A percentile compares a stretch with the other conserved stretches of the same genome.
These are phyloP conservation scores for Odocoileus hemionus DNA, from an alignment of 2,113 vertebrate genomes.

Conservation along the genomic window DNA sequence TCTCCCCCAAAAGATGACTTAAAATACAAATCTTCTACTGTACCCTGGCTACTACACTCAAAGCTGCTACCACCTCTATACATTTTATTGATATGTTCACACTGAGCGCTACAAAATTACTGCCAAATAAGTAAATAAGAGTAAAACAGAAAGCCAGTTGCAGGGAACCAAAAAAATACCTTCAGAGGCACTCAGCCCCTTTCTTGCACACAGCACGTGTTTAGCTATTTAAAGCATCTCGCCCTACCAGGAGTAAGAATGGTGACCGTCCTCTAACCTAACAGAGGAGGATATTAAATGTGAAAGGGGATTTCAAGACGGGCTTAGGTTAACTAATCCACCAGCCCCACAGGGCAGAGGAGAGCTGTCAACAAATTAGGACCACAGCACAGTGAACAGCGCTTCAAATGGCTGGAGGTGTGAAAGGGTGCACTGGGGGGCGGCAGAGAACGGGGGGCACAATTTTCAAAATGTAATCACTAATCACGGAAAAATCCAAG, in stretches of 20 bases:
- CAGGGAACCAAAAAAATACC: background rate
- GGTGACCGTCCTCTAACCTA: background rate
- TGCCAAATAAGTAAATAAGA: background rate
- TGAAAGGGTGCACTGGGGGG: background rate
- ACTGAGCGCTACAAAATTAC: background rate
- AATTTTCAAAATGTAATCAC: background rate
- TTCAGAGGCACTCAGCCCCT: background rate
- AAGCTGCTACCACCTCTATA: background rate
- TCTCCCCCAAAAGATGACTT: background rate
- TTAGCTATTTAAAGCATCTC: background rate
- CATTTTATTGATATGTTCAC: background rate
- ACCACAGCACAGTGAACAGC: background rate
- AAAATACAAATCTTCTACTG: background rate
- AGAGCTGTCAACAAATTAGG: conserved; percentile 24
- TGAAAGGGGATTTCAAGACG: background rate
- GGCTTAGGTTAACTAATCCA: conserved; percentile 12
- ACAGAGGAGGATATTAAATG: background rate
- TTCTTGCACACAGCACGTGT: background rate
- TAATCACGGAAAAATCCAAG: background rate
- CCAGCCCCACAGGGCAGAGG: background rate
- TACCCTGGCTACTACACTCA: background rate
- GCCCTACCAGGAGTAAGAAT: background rate
- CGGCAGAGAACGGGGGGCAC: background rate
- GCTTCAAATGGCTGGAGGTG: background rate
- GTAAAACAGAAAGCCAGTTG: background rate